Conservation (phyloP, 2,113 vertebrate species). For the Dendrocopos noguchii region DNA sequence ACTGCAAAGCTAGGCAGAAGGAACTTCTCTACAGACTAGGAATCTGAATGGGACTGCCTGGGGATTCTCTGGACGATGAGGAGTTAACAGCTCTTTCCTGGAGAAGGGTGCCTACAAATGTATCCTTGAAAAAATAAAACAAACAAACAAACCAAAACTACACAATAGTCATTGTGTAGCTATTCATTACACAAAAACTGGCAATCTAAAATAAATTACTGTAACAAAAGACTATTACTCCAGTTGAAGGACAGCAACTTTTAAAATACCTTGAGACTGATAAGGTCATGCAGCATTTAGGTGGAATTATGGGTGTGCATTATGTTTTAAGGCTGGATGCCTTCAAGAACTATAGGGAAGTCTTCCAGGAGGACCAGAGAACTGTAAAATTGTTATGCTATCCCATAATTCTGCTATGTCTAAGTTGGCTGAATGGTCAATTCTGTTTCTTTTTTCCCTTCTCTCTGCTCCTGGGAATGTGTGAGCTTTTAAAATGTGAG, state of each 20-base stretch:
- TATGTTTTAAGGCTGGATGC: too few relatives aligned
- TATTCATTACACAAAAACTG: background rate
- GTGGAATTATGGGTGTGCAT: background rate
- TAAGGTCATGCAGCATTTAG: background rate
- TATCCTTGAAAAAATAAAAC: background rate
- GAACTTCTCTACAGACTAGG: background rate
- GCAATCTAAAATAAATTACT: background rate
- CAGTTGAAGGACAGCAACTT: background rate
- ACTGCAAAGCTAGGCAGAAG: background rate
- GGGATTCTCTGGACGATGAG: background rate
- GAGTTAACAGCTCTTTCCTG: background rate
- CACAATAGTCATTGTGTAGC: background rate
- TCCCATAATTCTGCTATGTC: too few relatives aligned
- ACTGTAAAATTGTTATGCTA: too few relatives aligned
- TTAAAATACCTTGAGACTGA: background rate
- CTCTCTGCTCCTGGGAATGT: too few relatives aligned
- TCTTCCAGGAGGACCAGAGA: too few relatives aligned
- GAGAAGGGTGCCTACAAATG: background rate
- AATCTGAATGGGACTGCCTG: background rate
- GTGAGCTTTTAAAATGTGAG: too few relatives aligned
- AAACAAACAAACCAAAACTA: background rate
- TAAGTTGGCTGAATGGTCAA: too few relatives aligned
- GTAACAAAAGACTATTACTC: background rate
- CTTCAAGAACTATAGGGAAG: too few relatives aligned
- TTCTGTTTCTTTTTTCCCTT: too few relatives aligned